phyloP scores from a whole-genome alignment of 2,888 invertebrate genomes.

The Tethea ocularis region DNA sequence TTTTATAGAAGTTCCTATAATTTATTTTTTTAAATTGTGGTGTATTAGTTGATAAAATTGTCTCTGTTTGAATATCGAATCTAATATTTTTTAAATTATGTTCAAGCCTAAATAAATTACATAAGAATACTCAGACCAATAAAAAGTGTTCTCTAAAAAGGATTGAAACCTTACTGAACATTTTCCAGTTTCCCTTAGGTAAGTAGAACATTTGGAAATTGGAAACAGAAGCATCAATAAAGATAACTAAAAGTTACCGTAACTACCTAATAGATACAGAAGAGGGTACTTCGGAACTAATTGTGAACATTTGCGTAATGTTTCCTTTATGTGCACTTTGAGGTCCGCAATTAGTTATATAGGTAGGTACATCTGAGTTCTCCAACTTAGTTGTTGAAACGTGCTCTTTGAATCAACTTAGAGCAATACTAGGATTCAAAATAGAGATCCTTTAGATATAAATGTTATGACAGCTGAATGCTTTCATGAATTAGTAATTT shows the following conservation, averaged over 20 bases:
- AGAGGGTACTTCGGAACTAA: conserved; percentile 13
- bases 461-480: conserved; percentile 12
- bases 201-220: background rate
- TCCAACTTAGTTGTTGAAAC: conserved; percentile 9
- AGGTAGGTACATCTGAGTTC: conserved; percentile 2
- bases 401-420: conserved; percentile 12
- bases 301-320: conserved; percentile 5
- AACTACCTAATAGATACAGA: background rate
- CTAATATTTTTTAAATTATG: too few relatives aligned
- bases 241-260: background rate
- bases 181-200: too few relatives aligned
- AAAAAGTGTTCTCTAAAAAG: too few relatives aligned
- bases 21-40: too few relatives aligned
- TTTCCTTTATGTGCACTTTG: conserved; percentile 6
- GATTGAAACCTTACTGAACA: too few relatives aligned
- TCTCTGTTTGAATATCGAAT: too few relatives aligned
- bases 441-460: conserved; percentile 12
- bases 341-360: conserved; percentile 6
- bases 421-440: background rate
- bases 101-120: too few relatives aligned
- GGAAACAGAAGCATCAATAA: background rate
- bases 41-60: too few relatives aligned
- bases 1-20: too few relatives aligned
- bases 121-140: too few relatives aligned
- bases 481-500: background rate